These are phyloP conservation scores for Dynastes maya DNA, from an alignment of 2,888 invertebrate genomes.

Conservation along the genomic window DNA sequence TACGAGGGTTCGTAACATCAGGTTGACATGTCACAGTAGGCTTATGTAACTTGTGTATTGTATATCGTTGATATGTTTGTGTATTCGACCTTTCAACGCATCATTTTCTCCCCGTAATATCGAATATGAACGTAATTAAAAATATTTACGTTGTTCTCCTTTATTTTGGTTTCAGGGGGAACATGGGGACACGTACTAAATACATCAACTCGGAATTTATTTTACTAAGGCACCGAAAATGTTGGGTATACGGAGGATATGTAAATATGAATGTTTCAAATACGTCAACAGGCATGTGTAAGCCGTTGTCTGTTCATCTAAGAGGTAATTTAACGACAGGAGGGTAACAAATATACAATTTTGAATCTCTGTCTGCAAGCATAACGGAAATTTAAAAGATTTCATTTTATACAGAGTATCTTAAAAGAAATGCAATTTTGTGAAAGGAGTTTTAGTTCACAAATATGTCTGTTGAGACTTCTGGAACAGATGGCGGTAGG, in stretches of 20 bases:
- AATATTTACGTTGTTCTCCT: conserved; percentile 20
- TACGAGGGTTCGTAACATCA: conserved; percentile 3
- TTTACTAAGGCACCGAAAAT: conserved; percentile 26
- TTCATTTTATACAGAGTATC: too few species aligned
- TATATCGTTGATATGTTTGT: neutral
- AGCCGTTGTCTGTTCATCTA: conserved; percentile 1
- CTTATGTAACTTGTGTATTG: neutral
- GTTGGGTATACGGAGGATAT: neutral
- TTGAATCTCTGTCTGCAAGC: neutral
- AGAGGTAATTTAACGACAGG: neutral
- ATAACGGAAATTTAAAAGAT: too few species aligned
- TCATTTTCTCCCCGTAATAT: conserved; percentile 22
- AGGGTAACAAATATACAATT: neutral
- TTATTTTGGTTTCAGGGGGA: neutral
- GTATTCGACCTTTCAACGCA: conserved; percentile 11
- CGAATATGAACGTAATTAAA: conserved; percentile 36
- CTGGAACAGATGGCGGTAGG: too few species aligned
- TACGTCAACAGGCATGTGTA: conserved; percentile 22
- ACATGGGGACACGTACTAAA: conserved; percentile 21
- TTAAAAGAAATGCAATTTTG: too few species aligned
- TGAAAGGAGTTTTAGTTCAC: too few species aligned
- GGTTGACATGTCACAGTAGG: conserved; percentile 27
- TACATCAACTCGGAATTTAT: conserved; percentile 21
- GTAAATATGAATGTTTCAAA: conserved; percentile 27
- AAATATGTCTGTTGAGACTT: too few species aligned